Conservation (phyloP, 2,113 vertebrate genomes). For the Leiothrix lutea region DNA sequence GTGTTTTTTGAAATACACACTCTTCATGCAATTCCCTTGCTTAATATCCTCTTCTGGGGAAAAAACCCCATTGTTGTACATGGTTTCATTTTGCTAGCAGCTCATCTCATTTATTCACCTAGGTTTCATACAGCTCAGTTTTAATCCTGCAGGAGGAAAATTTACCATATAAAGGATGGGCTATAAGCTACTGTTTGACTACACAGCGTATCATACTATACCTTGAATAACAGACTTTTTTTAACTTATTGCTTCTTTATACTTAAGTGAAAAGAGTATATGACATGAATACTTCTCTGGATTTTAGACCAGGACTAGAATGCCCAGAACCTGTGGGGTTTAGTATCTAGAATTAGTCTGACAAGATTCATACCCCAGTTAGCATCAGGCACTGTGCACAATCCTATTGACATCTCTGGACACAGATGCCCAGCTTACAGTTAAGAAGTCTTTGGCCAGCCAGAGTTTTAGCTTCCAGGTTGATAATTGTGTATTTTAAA, state of each 20-base stretch:
- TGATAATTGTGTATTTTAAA: background rate
- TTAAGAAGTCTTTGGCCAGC: background rate
- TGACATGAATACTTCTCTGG: background rate
- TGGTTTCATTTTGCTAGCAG: background rate
- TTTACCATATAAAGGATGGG: background rate
- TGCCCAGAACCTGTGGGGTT: background rate
- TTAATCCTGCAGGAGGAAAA: background rate
- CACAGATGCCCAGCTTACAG: background rate
- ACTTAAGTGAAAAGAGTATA: background rate
- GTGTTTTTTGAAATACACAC: background rate
- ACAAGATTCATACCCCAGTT: background rate
- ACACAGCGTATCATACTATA: background rate
- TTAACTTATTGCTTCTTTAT: background rate
- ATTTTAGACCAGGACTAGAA: background rate
- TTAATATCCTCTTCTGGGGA: background rate
- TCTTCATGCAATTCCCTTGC: background rate
- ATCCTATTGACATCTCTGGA: background rate
- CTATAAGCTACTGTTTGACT: background rate
- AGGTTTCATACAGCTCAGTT: background rate
- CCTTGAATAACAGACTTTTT: background rate
- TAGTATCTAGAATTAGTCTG: background rate
- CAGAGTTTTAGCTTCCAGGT: background rate
- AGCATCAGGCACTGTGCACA: background rate
- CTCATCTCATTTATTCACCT: background rate
- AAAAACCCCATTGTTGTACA: background rate